Evolutionary conservation across 2,888 invertebrate genomes (phyloP).

Genomic region (Agriotes lineatus): DNA sequence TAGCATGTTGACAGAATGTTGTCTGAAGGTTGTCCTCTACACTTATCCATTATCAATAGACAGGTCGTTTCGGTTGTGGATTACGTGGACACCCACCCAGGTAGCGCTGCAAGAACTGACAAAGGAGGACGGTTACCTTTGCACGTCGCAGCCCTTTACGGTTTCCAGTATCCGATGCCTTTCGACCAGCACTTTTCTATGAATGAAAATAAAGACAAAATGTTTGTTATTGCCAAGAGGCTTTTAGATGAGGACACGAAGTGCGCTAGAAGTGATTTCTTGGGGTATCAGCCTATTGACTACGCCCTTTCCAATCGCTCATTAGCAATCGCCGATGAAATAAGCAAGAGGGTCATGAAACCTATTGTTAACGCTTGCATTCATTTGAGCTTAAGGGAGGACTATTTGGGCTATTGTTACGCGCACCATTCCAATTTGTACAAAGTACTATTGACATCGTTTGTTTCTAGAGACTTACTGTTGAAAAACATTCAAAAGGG

Average conservation of each 20-base stretch:
- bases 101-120: neutral
- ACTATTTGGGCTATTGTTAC: neutral
- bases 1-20: neutral
- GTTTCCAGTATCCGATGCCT: neutral
- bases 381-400: constrained; percentile 10
- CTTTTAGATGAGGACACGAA: constrained; percentile 22
- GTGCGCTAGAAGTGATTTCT: constrained; percentile 23
- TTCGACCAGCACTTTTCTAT: constrained; percentile 21
- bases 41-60: too few relatives aligned
- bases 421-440: neutral
- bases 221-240: constrained; percentile 19
- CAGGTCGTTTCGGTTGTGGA: neutral
- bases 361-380: constrained; percentile 10
- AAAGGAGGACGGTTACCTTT: neutral
- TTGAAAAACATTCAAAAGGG: neutral
- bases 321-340: constrained; percentile 18
- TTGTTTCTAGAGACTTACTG: neutral
- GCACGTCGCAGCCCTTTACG: neutral
- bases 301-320: constrained; percentile 30
- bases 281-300: constrained; percentile 27
- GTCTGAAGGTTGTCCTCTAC: neutral
- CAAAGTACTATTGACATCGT: neutral
- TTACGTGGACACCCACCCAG: neutral
- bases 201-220: constrained; percentile 6
- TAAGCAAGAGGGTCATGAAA: constrained; percentile 15